A percentile compares a stretch with the other conserved stretches of the same genome.
Evolutionary conservation across 2,888 invertebrate species (phyloP).

Genomic region (Cybosia mesomella): DNA sequence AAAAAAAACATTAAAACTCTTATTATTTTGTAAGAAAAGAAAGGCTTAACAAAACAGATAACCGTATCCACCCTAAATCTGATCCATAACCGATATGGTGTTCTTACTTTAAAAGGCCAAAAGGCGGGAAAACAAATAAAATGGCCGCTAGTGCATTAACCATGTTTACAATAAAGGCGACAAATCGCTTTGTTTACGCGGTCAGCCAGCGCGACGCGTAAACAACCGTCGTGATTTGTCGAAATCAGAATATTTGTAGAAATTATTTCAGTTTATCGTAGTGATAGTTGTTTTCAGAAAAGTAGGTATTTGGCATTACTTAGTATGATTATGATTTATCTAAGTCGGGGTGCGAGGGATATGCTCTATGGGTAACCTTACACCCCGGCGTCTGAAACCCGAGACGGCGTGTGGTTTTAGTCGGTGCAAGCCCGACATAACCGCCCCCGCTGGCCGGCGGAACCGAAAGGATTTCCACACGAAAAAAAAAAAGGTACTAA

Average conservation of each 20-base stretch:
- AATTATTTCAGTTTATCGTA: slow-evolving; percentile 6
- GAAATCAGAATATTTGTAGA: slow-evolving; percentile 23
- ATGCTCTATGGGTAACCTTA: too few species aligned
- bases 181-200: slow-evolving; percentile 63
- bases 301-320: too few species aligned
- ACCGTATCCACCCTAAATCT: slow-evolving; percentile 20
- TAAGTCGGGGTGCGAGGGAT: too few species aligned
- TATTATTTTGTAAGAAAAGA: slow-evolving; percentile 23
- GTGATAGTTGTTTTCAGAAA: not conserved
- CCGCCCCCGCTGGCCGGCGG: too few species aligned
- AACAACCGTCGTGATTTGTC: slow-evolving; percentile 41
- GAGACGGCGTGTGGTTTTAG: too few species aligned
- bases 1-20: slow-evolving; percentile 16
- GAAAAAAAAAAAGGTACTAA: too few species aligned
- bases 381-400: too few species aligned
- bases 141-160: slow-evolving; percentile 47
- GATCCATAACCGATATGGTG: slow-evolving; percentile 39
- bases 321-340: too few species aligned
- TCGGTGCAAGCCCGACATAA: too few species aligned
- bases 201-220: slow-evolving; percentile 42
- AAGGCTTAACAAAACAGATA: slow-evolving; percentile 37
- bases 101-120: slow-evolving; percentile 35
- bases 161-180: slow-evolving; percentile 58
- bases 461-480: too few species aligned
- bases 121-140: slow-evolving; percentile 49